Conservation (phyloP, 2,888 invertebrate genomes). For the Dicranocentrus wangi region DNA sequence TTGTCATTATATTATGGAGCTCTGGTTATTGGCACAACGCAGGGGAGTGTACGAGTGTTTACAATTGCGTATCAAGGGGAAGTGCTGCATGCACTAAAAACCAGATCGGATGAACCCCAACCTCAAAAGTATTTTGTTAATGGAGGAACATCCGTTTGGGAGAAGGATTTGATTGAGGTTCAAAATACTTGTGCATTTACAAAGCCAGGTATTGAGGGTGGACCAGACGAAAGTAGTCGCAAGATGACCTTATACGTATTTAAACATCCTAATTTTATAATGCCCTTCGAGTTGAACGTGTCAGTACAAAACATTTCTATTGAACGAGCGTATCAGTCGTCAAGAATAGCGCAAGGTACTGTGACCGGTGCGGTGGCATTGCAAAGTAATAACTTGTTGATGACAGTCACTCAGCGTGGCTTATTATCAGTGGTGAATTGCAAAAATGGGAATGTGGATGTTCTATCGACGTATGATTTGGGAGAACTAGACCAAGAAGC, state of each 20-base stretch:
- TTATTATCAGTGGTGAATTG: constrained; percentile 20
- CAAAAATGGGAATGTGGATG: too few relatives aligned
- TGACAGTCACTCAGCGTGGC: constrained; percentile 31
- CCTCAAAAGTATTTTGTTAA: constrained; percentile 35
- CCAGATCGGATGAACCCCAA: not conserved
- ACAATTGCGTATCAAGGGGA: constrained; percentile 5
- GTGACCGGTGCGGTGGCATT: constrained; percentile 1
- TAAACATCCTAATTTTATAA: constrained; percentile 42
- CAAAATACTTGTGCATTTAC: constrained; percentile 28
- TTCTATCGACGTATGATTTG: not conserved
- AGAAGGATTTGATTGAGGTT: constrained; percentile 46
- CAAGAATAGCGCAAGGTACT: constrained; percentile 22
- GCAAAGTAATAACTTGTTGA: not conserved
- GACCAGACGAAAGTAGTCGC: not conserved
- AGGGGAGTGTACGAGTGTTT: constrained; percentile 40
- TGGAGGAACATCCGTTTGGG: constrained; percentile 17
- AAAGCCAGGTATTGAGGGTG: not conserved
- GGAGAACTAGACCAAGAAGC: constrained; percentile 16
- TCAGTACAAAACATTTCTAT: not conserved
- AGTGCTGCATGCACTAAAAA: constrained; percentile 1
- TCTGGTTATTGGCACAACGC: constrained; percentile 51
- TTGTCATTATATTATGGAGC: constrained; percentile 30
- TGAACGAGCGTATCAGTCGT: not conserved
- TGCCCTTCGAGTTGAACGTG: constrained; percentile 29
- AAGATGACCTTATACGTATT: constrained; percentile 22